phyloP scores from a whole-genome alignment of 1,140 invertebrate species.

The Hestina assimilis region DNA sequence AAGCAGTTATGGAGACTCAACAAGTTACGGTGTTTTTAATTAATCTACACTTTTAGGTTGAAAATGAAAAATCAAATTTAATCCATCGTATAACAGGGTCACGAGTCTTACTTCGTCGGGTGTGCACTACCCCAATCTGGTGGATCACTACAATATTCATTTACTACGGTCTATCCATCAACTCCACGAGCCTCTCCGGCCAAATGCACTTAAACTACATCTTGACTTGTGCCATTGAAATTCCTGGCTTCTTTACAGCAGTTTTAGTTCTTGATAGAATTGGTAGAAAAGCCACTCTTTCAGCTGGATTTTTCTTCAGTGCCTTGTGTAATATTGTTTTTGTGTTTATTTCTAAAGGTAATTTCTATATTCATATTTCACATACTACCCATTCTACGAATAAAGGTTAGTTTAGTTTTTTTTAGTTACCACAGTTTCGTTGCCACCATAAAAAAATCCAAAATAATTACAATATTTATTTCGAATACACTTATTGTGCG shows the following conservation, averaged over 20 bases:
- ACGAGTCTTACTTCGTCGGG: constrained; percentile 79
- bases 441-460: no score
- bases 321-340: constrained; percentile 74
- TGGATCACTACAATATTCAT: constrained; percentile 87
- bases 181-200: constrained; percentile 86
- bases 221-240: constrained; percentile 83
- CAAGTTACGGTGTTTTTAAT: no score
- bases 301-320: constrained; percentile 80
- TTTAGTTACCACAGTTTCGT: background rate
- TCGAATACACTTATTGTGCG: background rate
- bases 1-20: no score
- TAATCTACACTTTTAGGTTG: constrained; percentile 8
- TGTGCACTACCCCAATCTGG: constrained; percentile 84
- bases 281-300: constrained; percentile 81
- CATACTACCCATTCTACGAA: no score
- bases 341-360: constrained; percentile 55
- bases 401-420: background rate
- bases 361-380: constrained; percentile 15
- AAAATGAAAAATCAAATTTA: constrained; percentile 47
- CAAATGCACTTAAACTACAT: constrained; percentile 86
- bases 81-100: constrained; percentile 79
- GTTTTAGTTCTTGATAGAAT: constrained; percentile 81
- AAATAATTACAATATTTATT: background rate
- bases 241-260: constrained; percentile 84
- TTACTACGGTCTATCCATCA: constrained; percentile 90